These are phyloP conservation scores for Microplitis demolitor DNA, from an alignment of 1,140 invertebrate species.

Conservation along the genomic window DNA sequence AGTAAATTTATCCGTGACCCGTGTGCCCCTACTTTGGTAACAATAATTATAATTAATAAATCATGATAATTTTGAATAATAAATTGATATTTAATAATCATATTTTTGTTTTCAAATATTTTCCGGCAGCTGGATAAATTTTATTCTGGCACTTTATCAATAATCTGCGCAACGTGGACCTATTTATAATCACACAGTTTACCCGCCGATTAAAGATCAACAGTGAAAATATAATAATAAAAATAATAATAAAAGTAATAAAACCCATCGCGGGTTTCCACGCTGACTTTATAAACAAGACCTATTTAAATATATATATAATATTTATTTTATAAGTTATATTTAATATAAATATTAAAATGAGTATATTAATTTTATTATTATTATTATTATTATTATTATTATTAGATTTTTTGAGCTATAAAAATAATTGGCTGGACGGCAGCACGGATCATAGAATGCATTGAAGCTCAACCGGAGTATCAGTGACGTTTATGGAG, in stretches of 20 bases:
- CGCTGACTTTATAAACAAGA: too few relatives aligned
- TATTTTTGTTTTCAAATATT: background rate
- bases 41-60: background rate
- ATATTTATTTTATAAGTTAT: background rate
- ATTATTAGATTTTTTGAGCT: too few relatives aligned
- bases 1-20: background rate
- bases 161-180: background rate
- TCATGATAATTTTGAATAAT: background rate
- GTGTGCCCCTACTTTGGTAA: background rate
- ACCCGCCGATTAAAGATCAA: background rate
- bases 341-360: too few relatives aligned
- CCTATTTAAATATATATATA: background rate
- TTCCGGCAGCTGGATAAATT: background rate
- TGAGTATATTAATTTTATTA: too few relatives aligned
- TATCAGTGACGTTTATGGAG: background rate
- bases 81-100: background rate
- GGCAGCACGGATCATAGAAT: background rate
- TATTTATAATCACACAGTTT: background rate
- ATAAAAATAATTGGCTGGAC: background rate
- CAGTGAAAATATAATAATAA: background rate
- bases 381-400: background rate
- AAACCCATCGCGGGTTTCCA: too few relatives aligned
- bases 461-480: background rate
- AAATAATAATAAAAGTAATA: too few relatives aligned
- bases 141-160: background rate